Evolutionary conservation across 2,797 vertebrate genomes (phyloP), one percentile per base, ranked within the genome.

Genomic region (Gadopsis marmoratus): DNA sequence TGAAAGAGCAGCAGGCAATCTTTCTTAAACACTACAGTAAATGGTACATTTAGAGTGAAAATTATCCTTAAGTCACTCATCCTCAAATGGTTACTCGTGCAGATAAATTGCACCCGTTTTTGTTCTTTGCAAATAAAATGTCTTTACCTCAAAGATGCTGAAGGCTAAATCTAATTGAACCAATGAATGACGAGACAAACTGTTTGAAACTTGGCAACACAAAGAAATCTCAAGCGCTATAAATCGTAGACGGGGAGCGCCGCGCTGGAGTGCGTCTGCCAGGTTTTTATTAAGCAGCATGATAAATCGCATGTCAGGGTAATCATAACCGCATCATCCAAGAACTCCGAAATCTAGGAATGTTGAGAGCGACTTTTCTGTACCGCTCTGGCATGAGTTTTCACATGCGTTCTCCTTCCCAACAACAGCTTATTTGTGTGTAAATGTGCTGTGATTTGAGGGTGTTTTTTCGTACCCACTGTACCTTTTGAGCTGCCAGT

Each of bases 251-350:
- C 74, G 68, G 35, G n/a, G n/a, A 72, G 54, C 48, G 3, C 3
- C 4, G 31, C 1, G 56, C 59, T 33, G 10, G 7, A 48, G 48
- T n/a, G 14, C 1, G 1, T 54, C 61, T 58, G 71, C 76, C 79
- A 79, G 26, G 29, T 59, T 31, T 76, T 62, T 67, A 50, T 39
- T 8, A 48, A 72, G 62, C 73, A 68, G 63, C 64, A 51, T 16
- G 31, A 60, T 31, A 59, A 79, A 82, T 81, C 82, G 50, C 9
- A 43, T 56, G 19, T 66, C 62, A 2, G 29, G 11, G 3, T 62
- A 43, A 68, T 74, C 47, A 51, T 10, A 74, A 73, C 39, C 69
- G 63, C 43, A 21, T 53, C 48, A 67, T 59, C 35, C 67, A 48
- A 59, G 29, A 64, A 43, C 10, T 56, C 10, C 39, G 35, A 63